A percentile compares a stretch with the other conserved stretches of the same genome.
Conservation (phyloP, 2,113 vertebrate species). For the Trichomycterus rosablanca region DNA sequence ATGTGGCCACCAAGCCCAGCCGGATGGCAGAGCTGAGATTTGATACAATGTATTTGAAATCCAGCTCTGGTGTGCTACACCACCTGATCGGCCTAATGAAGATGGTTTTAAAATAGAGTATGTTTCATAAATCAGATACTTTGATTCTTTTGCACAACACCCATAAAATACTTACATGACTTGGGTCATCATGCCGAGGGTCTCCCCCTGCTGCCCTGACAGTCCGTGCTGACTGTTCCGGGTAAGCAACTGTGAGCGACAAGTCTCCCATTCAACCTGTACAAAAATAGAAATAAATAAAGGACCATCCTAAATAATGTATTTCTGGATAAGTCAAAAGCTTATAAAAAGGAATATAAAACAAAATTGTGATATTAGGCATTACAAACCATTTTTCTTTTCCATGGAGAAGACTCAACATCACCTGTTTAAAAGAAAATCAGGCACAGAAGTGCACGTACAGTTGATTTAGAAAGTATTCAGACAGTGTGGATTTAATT, state of each 20-base stretch:
- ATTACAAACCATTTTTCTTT: constrained; percentile 76
- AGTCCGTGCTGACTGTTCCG: constrained; percentile 32
- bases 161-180: constrained; percentile 57
- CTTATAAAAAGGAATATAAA: no score
- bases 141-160: no score
- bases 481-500: background rate
- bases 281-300: background rate
- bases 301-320: background rate
- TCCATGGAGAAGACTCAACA: constrained; percentile 56
- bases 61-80: no score
- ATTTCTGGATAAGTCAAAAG: no score
- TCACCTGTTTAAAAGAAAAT: constrained; percentile 60
- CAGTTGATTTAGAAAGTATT: background rate
- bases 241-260: constrained; percentile 52
- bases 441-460: background rate
- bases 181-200: constrained; percentile 46
- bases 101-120: no score
- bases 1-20: no score
- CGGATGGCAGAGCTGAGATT: no score
- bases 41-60: no score
- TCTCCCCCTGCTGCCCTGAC: constrained; percentile 25
- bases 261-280: constrained; percentile 58
- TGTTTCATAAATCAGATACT: no score
- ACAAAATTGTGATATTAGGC: constrained; percentile 30
- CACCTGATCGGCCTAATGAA: no score